Percentiles rank a stretch among this genome's conserved stretches.
Evolutionary conservation across 2,797 vertebrate genomes (phyloP).

Genomic region (Scolopax bukidnonensis): DNA sequence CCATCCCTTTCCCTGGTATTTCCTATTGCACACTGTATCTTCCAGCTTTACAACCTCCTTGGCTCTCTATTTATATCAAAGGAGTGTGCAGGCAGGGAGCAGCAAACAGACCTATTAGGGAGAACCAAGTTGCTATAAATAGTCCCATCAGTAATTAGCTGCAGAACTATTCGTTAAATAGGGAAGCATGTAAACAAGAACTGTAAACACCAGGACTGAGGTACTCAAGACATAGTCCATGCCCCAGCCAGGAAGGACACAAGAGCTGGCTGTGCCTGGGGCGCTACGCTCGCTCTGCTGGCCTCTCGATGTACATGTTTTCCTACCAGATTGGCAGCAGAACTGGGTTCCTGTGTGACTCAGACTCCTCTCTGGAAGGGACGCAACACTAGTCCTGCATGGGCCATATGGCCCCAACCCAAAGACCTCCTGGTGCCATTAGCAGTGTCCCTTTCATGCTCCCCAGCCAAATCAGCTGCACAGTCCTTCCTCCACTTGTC

Average conservation of each 20-base stretch:
- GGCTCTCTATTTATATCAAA: background rate
- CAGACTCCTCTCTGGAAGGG: background rate
- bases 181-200: background rate
- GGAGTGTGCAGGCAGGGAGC: background rate
- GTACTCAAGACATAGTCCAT: background rate
- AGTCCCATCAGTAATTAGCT: background rate
- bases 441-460: background rate
- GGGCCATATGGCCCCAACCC: background rate
- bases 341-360: background rate
- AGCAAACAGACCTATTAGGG: background rate
- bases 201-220: background rate
- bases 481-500: background rate
- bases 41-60: background rate
- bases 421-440: background rate
- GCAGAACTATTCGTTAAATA: background rate
- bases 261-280: background rate
- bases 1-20: background rate
- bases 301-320: fast-evolving
- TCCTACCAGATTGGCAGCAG: background rate
- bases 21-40: background rate
- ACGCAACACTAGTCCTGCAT: background rate
- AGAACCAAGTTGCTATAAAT: background rate
- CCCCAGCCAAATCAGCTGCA: background rate
- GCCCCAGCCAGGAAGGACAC: background rate
- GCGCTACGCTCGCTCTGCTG: background rate